Evolutionary conservation across 2,797 vertebrate genomes (phyloP), one percentile per base, ranked within the genome.

Genomic region (Poecilia wingei): DNA sequence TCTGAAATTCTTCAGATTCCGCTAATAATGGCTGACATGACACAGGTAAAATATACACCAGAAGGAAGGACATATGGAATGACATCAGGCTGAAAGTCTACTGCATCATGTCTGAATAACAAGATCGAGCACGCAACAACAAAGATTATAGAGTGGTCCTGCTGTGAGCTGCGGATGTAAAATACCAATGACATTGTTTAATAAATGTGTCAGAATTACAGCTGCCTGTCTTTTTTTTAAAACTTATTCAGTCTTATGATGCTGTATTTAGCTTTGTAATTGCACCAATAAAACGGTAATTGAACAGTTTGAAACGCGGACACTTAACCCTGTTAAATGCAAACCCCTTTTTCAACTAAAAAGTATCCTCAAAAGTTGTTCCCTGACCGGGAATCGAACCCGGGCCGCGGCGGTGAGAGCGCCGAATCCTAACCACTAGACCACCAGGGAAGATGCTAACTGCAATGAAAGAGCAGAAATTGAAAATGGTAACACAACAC

Each of bases 381-480:
- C 91, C 90, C 92, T 94, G 92, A 94, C 91, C 87, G 92, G 94
- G 94, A 96, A 95, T 95, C 92, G 87, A 95, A 95, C 93, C 91
- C 90, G 79, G 92, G 90, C 91, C 90, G 84, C 89, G 87, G 93
- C 88, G 89, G 93, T 94, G 94, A 94, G 89, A 93, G 92, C 92
- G 89, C 93, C 93, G 88, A 94, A 95, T 94, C 93, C 93, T 95
- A 95, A 94, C 94, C 94, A 95, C 94, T 95, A 95, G 93, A 95
- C 94, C 93, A 95, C 91, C 82, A 88, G 80, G 84, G 74, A 75
- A 51, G 49, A 25, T 9, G 22, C 25, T 1, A 7, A 3, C 0
- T 7, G 3, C 2, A 0, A 9, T 1, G 2, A 0, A 1, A 53
- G 22, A 9, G 22, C 51, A 53, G 8, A 53, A 9, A 9, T 3